Evolutionary conservation across 1,140 invertebrate species (phyloP).

Genomic region (Pachypeltis micranthus): DNA sequence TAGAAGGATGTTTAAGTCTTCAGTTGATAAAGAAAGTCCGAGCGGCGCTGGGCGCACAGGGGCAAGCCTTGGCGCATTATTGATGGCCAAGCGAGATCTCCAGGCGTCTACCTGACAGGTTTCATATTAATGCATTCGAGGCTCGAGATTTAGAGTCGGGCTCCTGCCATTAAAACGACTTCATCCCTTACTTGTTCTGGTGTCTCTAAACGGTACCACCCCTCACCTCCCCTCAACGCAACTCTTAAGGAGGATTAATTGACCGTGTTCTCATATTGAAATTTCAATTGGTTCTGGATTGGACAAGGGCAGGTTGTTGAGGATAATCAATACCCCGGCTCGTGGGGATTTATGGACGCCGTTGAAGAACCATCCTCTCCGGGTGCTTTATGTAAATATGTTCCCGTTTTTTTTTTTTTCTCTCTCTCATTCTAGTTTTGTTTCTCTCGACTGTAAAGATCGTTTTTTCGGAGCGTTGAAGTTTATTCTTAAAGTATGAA

Average conservation of each 20-base stretch:
- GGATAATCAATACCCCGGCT: slow-evolving; percentile 2
- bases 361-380: neutral
- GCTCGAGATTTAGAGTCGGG: slow-evolving; percentile 1
- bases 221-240: neutral
- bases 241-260: neutral
- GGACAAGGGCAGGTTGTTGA: slow-evolving; percentile 6
- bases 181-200: slow-evolving; percentile 4
- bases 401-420: neutral
- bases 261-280: slow-evolving; percentile 6
- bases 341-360: neutral
- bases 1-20: too few species aligned
- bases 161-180: slow-evolving; percentile 1
- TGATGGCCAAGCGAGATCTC: slow-evolving; percentile 1
- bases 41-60: too few species aligned
- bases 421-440: neutral
- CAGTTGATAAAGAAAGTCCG: too few species aligned
- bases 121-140: slow-evolving; percentile 2
- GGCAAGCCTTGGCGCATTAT: too few species aligned
- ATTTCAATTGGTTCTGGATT: slow-evolving; percentile 9
- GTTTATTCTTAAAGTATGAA: too few species aligned
- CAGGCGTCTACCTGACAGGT: slow-evolving; percentile 7
- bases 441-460: too few species aligned
- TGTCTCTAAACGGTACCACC: neutral
- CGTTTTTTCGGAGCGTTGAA: too few species aligned
- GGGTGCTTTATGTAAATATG: slow-evolving; percentile 6